Evolutionary conservation across 1,140 invertebrate genomes (phyloP).

Genomic region (Battus philenor): DNA sequence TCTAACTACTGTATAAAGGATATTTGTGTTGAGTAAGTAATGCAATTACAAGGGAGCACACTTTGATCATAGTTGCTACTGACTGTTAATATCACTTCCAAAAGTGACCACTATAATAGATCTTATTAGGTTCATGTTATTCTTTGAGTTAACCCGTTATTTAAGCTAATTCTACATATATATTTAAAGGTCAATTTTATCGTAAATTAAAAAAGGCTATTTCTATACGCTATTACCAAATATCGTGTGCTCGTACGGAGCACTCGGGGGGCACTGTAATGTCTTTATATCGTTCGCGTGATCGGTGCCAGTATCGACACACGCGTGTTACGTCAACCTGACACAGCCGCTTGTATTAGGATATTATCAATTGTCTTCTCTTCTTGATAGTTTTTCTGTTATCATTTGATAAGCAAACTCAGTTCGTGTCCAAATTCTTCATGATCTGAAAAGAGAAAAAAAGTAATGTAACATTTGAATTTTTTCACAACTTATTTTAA

Average conservation of each 20-base stretch:
- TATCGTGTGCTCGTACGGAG: slow-evolving; percentile 31
- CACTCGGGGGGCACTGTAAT: slow-evolving; percentile 41
- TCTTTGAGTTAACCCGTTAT: neutral
- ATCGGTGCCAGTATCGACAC: slow-evolving; percentile 29
- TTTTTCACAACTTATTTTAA: too few relatives aligned
- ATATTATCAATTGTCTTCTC: slow-evolving; percentile 30
- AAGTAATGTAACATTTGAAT: too few relatives aligned
- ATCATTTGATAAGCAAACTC: too few relatives aligned
- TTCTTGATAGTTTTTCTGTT: neutral
- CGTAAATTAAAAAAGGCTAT: slow-evolving; percentile 15
- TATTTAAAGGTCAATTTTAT: neutral
- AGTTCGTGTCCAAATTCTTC: too few relatives aligned
- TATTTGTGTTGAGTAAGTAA: neutral
- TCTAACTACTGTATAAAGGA: neutral
- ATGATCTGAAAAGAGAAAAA: too few relatives aligned
- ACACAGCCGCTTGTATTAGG: slow-evolving; percentile 21
- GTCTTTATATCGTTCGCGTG: slow-evolving; percentile 63
- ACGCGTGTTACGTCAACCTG: slow-evolving; percentile 29
- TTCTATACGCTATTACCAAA: slow-evolving; percentile 22
- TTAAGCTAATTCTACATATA: neutral
- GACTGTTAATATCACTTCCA: too few relatives aligned
- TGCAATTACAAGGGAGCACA: neutral
- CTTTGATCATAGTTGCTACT: neutral
- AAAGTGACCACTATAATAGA: too few relatives aligned
- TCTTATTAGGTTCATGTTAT: neutral